These are phyloP conservation scores for Dasysyrphus tricinctus DNA, from an alignment of 2,888 invertebrate genomes.

Conservation along the genomic window DNA sequence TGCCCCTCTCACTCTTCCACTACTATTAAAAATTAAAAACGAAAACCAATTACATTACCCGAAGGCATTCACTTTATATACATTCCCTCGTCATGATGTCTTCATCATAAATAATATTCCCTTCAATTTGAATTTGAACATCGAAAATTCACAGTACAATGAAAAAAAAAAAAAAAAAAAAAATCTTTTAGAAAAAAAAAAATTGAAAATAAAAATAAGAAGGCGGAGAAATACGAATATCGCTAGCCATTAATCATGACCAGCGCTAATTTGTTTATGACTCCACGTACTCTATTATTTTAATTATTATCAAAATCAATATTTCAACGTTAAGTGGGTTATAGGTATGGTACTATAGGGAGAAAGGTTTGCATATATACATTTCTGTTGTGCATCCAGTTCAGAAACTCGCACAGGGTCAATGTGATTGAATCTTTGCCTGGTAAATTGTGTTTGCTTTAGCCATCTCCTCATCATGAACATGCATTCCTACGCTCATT, in stretches of 20 bases:
- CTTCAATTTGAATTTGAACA: too few relatives aligned
- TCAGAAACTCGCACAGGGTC: constrained; percentile 12
- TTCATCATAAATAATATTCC: not conserved
- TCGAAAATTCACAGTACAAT: not conserved
- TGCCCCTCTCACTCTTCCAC: too few relatives aligned
- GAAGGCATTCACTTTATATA: not conserved
- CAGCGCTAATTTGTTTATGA: constrained; percentile 65
- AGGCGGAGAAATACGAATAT: not conserved
- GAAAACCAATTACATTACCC: not conserved
- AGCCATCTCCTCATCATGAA: constrained; percentile 52
- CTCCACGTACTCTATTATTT: constrained; percentile 23
- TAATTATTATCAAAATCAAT: constrained; percentile 59
- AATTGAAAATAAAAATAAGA: not conserved
- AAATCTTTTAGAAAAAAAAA: not conserved
- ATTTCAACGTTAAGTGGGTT: not conserved
- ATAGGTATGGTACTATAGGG: not conserved
- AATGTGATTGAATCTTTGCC: constrained; percentile 43
- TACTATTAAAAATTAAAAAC: too few relatives aligned
- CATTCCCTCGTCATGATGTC: not conserved
- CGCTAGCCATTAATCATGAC: constrained; percentile 55
- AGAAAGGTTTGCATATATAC: constrained; percentile 30
- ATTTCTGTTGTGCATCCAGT: not conserved
- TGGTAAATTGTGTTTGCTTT: constrained; percentile 63
- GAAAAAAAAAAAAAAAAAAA: not conserved
- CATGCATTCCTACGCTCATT: constrained; percentile 12